Evolutionary conservation across 1,140 invertebrate species (phyloP), one percentile per base, ranked within the genome.

Genomic region (Galendromus occidentalis): DNA sequence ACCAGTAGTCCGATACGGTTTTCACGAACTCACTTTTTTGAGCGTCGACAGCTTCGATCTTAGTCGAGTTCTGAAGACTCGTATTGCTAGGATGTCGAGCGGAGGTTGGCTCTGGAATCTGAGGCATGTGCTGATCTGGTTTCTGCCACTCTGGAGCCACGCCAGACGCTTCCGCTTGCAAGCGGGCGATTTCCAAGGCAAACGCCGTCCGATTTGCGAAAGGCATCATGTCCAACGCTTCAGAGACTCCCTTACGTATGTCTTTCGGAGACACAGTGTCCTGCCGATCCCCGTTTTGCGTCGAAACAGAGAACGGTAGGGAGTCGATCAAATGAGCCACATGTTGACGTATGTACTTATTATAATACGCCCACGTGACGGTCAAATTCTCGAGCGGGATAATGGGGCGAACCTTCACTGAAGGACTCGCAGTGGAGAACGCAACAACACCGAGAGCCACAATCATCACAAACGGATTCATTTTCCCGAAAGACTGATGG

Each of bases 201-300:
- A 59, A 59, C 33, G 51, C 51, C 9, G 51, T 59, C 14, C 22
- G 51, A 22, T 59, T 59, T 22, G 51, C 25, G 51, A 59, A 59
- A 22, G 51, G 51, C 51, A 59, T 59, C 51, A 59, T 59, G 33
- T 59, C 51, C 9, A 59, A 59, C 51, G 51, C 51, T 25, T 59
- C 22, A 6, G 51, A 59, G 17, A 59, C 33, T 4, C 51, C 22
- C 20, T 59, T 59, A 25, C 51, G 51, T 14, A 59, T 25, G 25
- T 59, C 51, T 33, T 59, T 17, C 22, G 51, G 51, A 2, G 51
- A 20, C 2, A 59, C 51, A 9, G 17, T 33, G 14, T 59, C 33
- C 25, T 29, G 17, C 20, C 14, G n/a, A 9, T 14, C 25, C 14
- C 51, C 51, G 14, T 20, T 25, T 22, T 59, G 51, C 12, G 51